Evolutionary conservation across 2,888 invertebrate genomes (phyloP).

Genomic region (Adineta ricciae): DNA sequence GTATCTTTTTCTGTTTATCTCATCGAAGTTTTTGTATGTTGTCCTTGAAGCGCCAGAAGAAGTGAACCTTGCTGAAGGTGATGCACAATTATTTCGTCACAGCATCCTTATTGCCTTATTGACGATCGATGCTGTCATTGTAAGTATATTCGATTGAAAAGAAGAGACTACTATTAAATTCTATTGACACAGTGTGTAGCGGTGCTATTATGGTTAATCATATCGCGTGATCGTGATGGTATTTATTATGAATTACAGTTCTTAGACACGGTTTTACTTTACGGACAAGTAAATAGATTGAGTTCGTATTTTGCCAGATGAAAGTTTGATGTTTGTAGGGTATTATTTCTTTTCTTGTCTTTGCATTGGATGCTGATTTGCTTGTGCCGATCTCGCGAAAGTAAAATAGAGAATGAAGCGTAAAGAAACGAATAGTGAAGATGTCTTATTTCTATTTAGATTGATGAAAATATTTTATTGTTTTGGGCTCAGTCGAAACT

Average conservation of each 20-base stretch:
- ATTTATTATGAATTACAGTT: constrained; percentile 85
- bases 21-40: too few species aligned
- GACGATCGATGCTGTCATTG: not conserved
- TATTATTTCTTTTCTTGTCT: constrained; percentile 70
- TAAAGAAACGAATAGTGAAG: not conserved
- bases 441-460: not conserved
- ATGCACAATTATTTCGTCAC: constrained; percentile 4
- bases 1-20: too few species aligned
- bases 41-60: too few species aligned
- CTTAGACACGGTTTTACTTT: constrained; percentile 73
- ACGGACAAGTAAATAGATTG: constrained; percentile 59
- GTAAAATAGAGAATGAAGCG: not conserved
- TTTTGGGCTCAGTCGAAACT: not conserved
- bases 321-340: constrained; percentile 54
- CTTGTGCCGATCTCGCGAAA: constrained; percentile 38
- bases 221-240: constrained; percentile 53
- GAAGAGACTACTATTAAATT: not conserved
- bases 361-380: constrained; percentile 72
- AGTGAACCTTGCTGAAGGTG: not conserved
- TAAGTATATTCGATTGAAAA: not conserved
- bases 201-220: constrained; percentile 48
- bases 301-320: not conserved
- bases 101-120: not conserved
- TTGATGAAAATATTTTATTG: not conserved
- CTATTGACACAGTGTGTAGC: constrained; percentile 61